A percentile compares a stretch with the other conserved stretches of the same genome.
Conservation (phyloP, 2,113 vertebrate species). For the Micromys minutus region DNA sequence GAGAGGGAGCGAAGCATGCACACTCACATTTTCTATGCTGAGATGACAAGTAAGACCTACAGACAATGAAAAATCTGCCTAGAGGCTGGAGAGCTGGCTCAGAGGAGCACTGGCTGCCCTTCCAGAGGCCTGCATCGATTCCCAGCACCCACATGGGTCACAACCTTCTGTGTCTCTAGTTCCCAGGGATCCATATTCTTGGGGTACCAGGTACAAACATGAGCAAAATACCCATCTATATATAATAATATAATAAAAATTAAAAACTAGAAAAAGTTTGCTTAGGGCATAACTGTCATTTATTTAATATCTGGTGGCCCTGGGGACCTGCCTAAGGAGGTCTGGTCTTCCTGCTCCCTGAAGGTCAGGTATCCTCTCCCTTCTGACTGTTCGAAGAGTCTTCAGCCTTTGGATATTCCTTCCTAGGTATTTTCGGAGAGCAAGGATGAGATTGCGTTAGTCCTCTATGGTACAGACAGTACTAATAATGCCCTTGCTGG, state of each 20-base stretch:
- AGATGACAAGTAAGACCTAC: neutral
- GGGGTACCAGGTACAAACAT: neutral
- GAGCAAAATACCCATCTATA: neutral
- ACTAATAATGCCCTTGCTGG: conserved; percentile 90
- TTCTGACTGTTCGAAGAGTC: neutral
- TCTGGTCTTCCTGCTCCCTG: neutral
- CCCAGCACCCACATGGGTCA: neutral
- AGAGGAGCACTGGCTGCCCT: neutral
- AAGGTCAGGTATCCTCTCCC: neutral
- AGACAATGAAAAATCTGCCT: neutral
- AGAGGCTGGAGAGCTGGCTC: neutral
- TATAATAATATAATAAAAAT: neutral
- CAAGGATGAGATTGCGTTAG: conserved; percentile 94
- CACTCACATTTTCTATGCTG: neutral
- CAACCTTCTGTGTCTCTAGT: neutral
- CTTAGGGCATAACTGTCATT: neutral
- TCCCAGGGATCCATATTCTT: neutral
- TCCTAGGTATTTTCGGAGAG: conserved; percentile 95
- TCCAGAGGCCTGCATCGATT: neutral
- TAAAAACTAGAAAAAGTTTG: neutral
- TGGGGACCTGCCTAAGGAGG: neutral
- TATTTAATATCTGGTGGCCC: neutral
- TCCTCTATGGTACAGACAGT: conserved; percentile 93
- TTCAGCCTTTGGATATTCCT: neutral
- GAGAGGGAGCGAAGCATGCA: neutral